Evolutionary conservation across 2,888 invertebrate genomes (phyloP).

Genomic region (Sphecodes monilicornis): DNA sequence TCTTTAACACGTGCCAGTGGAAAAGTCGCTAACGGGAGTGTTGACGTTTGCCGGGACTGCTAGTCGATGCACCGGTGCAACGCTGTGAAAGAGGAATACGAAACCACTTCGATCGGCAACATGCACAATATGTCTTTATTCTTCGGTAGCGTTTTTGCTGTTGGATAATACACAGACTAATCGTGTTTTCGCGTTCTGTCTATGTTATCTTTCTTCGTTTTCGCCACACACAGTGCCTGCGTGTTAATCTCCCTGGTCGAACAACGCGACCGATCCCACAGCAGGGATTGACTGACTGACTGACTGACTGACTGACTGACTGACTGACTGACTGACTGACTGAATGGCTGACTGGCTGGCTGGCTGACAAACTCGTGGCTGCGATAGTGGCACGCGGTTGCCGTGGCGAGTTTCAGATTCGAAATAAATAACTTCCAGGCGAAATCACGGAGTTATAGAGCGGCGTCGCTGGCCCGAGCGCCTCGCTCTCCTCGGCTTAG

Average conservation of each 20-base stretch:
- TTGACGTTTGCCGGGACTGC: background rate
- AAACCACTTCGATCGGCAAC: slow-evolving; percentile 15
- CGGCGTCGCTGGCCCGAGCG: slow-evolving; percentile 52
- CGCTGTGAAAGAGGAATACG: slow-evolving; percentile 7
- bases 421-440: slow-evolving; percentile 61
- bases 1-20: background rate
- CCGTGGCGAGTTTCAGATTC: slow-evolving; percentile 54
- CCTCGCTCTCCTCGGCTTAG: slow-evolving; percentile 30
- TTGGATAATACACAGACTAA: background rate
- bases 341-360: background rate
- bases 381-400: slow-evolving; percentile 42
- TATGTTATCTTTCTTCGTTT: background rate
- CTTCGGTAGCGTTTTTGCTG: background rate
- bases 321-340: background rate
- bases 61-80: background rate
- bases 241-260: background rate
- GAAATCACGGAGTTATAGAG: slow-evolving; percentile 62
- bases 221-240: background rate
- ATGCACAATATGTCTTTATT: background rate
- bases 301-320: background rate
- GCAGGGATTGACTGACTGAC: background rate
- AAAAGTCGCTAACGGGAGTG: slow-evolving; percentile 13
- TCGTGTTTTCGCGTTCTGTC: background rate
- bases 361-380: slow-evolving; percentile 11
- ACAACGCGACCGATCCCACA: slow-evolving; percentile 17